Evolutionary conservation across 2,888 invertebrate species (phyloP).

Genomic region (Rhingia campestris): DNA sequence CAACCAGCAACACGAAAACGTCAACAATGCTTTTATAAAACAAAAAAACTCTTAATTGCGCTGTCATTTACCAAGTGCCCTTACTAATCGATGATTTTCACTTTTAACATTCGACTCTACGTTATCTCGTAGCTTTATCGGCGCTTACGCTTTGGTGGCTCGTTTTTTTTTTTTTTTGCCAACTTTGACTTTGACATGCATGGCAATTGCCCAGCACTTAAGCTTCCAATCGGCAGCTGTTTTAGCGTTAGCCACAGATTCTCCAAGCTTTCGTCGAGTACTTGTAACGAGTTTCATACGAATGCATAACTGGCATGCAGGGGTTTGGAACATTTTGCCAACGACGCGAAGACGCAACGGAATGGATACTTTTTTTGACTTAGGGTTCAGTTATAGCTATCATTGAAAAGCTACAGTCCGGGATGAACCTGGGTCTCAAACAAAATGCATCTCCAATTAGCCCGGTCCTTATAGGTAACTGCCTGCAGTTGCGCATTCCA

Average conservation of each 20-base stretch:
- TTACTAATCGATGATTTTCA: constrained; percentile 15
- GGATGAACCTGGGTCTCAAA: no score
- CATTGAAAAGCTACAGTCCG: no score
- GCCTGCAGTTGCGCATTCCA: no score
- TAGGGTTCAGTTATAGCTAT: no score
- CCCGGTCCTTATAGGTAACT: no score
- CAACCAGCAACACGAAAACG: not conserved
- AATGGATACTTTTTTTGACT: not conserved
- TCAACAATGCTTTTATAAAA: not conserved
- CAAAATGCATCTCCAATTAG: no score
- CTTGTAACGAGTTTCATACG: constrained; percentile 31
- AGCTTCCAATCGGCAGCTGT: constrained; percentile 35
- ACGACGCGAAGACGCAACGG: not conserved
- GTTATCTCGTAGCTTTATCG: constrained; percentile 20
- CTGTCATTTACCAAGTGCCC: not conserved
- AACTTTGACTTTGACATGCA: constrained; percentile 54
- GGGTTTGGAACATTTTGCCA: not conserved
- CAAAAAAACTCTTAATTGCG: not conserved
- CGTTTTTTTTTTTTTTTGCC: constrained; percentile 2
- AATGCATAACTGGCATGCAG: constrained; percentile 7
- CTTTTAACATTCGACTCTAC: constrained; percentile 28
- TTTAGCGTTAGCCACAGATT: constrained; percentile 10
- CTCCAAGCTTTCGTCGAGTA: constrained; percentile 54
- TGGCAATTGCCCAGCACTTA: constrained; percentile 14
- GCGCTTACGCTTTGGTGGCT: constrained; percentile 35